Conservation (phyloP, 2,797 vertebrate genomes). For the Notolabrus celidotus region DNA sequence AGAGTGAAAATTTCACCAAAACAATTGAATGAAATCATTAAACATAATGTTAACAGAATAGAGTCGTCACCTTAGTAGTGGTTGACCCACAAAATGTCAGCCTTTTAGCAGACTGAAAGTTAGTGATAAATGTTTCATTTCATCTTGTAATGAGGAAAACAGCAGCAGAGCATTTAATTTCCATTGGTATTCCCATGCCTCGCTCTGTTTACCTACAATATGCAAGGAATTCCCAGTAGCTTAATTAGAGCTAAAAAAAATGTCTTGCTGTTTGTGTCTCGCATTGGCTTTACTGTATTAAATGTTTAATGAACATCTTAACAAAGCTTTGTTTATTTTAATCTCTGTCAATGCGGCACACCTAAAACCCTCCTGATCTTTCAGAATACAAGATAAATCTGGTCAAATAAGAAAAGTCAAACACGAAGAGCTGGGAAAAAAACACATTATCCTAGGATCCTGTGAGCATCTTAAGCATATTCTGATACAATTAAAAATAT, state of each 20-base stretch:
- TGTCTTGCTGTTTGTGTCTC: slow-evolving; percentile 79
- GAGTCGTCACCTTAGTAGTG: slow-evolving; percentile 72
- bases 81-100: slow-evolving; percentile 82
- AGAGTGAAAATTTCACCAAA: slow-evolving; percentile 33
- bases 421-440: neutral
- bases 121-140: slow-evolving; percentile 86
- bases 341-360: slow-evolving; percentile 75
- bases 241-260: slow-evolving; percentile 87
- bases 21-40: slow-evolving; percentile 47
- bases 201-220: slow-evolving; percentile 88
- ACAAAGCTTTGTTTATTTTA: slow-evolving; percentile 84
- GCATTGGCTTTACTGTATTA: slow-evolving; percentile 81
- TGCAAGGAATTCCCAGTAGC: slow-evolving; percentile 86
- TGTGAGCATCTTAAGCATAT: slow-evolving; percentile 45
- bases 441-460: slow-evolving; percentile 10
- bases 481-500: slow-evolving; percentile 34
- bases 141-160: slow-evolving; percentile 85
- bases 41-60: slow-evolving; percentile 64
- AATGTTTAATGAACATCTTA: slow-evolving; percentile 85
- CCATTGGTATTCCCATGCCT: slow-evolving; percentile 83
- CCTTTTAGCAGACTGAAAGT: slow-evolving; percentile 81
- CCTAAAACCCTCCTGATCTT: slow-evolving; percentile 67
- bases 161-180: slow-evolving; percentile 84
- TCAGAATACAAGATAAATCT: slow-evolving; percentile 61
- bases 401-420: slow-evolving; percentile 58